A percentile compares a stretch with the other conserved stretches of the same genome.
Evolutionary conservation across 23 tunicate genomes (phyloP).

Genomic region (Halocynthia aurantium): DNA sequence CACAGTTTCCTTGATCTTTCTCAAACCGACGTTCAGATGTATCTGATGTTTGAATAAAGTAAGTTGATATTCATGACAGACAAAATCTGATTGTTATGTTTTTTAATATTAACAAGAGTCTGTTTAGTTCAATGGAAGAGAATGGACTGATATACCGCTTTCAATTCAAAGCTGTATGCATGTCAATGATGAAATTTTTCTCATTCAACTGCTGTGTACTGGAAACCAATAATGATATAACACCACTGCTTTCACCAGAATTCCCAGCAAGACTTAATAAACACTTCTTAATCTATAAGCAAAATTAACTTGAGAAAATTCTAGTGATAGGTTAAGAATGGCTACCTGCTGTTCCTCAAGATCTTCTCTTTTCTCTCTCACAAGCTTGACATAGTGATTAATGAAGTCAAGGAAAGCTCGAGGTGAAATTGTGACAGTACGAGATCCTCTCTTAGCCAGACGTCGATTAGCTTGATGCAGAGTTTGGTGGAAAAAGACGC

Average conservation of each 20-base stretch:
- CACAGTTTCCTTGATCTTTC: constrained; percentile 96
- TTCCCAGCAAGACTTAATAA: too few species aligned
- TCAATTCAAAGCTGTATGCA: too few species aligned
- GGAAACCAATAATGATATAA: too few species aligned
- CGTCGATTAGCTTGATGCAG: constrained; percentile 80
- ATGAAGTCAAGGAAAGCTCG: constrained; percentile 89
- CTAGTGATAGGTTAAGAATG: not conserved
- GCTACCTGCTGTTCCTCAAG: constrained; percentile 92
- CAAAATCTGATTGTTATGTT: too few species aligned
- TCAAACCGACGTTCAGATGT: constrained; percentile 93
- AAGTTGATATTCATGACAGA: too few species aligned
- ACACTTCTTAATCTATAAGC: not conserved
- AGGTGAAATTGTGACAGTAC: constrained; percentile 81
- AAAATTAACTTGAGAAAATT: not conserved
- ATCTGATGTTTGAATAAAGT: constrained; percentile 19
- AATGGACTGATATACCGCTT: too few species aligned
- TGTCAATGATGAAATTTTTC: too few species aligned
- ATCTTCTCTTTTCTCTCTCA: constrained; percentile 94
- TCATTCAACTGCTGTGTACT: too few species aligned
- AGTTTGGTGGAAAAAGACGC: constrained; percentile 97
- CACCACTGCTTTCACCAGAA: too few species aligned
- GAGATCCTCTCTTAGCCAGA: constrained; percentile 79
- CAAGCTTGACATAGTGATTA: constrained; percentile 86
- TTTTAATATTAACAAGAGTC: too few species aligned
- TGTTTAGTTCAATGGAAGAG: too few species aligned